Conservation (phyloP, 2,888 invertebrate genomes). For the Polymixis flavicincta region DNA sequence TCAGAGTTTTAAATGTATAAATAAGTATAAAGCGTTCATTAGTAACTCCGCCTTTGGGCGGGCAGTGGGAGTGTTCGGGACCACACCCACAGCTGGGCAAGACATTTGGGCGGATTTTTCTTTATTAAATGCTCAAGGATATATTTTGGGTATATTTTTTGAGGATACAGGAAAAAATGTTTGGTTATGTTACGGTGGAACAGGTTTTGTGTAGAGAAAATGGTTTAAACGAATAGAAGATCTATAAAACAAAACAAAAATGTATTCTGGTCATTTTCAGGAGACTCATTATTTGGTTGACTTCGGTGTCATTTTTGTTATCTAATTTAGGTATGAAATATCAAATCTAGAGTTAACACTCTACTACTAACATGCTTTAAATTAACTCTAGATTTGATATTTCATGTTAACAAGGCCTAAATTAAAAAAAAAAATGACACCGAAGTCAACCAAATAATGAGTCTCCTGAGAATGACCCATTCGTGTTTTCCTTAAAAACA, state of each 20-base stretch:
- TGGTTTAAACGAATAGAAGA: background rate
- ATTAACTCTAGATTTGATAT: too few species aligned
- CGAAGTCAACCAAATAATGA: too few species aligned
- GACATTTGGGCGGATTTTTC: slow-evolving; percentile 54
- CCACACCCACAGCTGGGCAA: slow-evolving; percentile 65
- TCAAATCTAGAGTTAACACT: too few species aligned
- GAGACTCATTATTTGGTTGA: too few species aligned
- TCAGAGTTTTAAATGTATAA: slow-evolving; percentile 55
- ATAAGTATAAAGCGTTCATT: slow-evolving; percentile 76
- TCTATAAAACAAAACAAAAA: background rate
- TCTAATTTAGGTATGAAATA: too few species aligned
- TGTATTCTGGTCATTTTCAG: too few species aligned
- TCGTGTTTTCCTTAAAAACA: background rate
- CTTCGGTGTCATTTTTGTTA: too few species aligned
- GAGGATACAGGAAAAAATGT: background rate
- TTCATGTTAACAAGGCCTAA: too few species aligned
- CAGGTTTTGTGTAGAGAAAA: background rate
- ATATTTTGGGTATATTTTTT: slow-evolving; percentile 7
- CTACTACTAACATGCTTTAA: too few species aligned
- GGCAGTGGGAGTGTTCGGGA: slow-evolving; percentile 70
- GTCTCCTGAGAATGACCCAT: too few species aligned
- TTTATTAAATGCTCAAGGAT: background rate
- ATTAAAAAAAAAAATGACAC: too few species aligned
- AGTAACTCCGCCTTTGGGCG: slow-evolving; percentile 81
- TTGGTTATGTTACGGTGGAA: background rate